phyloP scores from a whole-genome alignment of 2,113 vertebrate species.

The Ceyx melanurus region DNA sequence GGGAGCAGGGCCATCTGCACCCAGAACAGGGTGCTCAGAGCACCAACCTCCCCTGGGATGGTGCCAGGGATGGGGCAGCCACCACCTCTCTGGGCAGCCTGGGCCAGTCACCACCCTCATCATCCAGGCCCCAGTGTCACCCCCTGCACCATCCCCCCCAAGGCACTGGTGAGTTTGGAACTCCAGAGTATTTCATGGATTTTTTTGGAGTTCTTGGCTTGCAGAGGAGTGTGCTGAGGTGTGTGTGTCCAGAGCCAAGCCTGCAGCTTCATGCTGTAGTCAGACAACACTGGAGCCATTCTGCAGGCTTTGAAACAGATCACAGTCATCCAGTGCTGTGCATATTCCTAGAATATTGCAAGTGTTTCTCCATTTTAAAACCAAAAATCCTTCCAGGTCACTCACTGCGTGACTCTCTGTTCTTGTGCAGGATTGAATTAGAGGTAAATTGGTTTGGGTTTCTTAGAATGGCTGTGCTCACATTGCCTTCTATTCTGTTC shows the following conservation, averaged over 20 bases:
- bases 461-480: slow-evolving; percentile 1
- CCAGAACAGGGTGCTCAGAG: neutral
- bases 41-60: neutral
- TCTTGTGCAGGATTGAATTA: slow-evolving; percentile 25
- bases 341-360: neutral
- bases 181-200: neutral
- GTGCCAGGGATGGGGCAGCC: neutral
- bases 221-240: neutral
- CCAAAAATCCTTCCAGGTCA: neutral
- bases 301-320: neutral
- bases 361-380: neutral
- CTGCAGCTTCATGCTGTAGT: neutral
- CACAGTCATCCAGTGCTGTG: neutral
- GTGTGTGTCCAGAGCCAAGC: neutral
- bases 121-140: neutral
- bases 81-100: neutral
- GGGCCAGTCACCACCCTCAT: neutral
- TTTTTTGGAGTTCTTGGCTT: neutral
- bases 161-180: neutral
- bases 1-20: neutral
- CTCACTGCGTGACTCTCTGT: neutral
- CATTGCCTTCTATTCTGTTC: neutral
- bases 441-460: slow-evolving; percentile 19
- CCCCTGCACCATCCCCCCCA: neutral
- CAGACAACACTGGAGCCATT: neutral